Percentiles rank a stretch among this genome's conserved stretches.
Conservation (phyloP, 2,797 vertebrate species). For the Esox lucius region DNA sequence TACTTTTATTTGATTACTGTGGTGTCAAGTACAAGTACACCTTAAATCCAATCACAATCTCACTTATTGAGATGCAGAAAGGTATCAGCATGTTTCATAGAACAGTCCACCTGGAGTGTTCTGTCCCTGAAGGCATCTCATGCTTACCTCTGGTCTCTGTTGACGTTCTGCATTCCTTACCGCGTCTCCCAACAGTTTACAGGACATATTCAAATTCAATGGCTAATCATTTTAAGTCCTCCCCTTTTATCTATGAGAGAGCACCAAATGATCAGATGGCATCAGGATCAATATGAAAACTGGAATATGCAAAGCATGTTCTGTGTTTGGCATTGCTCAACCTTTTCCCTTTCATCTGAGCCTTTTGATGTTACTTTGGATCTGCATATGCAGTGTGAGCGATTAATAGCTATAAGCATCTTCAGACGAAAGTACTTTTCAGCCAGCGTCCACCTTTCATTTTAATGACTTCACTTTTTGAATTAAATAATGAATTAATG, state of each 20-base stretch:
- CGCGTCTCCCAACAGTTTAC: conserved; percentile 43
- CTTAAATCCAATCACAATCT: neutral
- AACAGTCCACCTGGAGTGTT: neutral
- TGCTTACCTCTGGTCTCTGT: conserved; percentile 23
- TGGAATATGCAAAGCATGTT: conserved; percentile 70
- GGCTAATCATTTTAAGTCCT: conserved; percentile 73
- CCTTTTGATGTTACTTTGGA: conserved; percentile 69
- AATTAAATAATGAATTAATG: neutral
- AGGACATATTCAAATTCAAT: conserved; percentile 67
- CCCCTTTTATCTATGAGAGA: conserved; percentile 65
- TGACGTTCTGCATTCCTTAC: conserved; percentile 41
- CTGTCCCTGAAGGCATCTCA: neutral
- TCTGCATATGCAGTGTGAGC: conserved; percentile 55
- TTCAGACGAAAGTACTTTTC: conserved; percentile 35
- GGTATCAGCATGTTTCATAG: neutral
- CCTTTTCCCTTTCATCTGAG: conserved; percentile 72
- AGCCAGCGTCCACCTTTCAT: conserved; percentile 49
- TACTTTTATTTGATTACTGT: neutral
- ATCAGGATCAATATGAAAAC: conserved; percentile 66
- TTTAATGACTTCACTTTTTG: neutral
- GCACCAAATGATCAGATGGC: conserved; percentile 55
- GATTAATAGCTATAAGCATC: conserved; percentile 53
- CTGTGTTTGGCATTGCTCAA: conserved; percentile 68
- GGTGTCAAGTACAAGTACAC: neutral
- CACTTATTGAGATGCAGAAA: neutral